A percentile compares a stretch with the other conserved stretches of the same genome.
These are phyloP conservation scores for Catotricha subobsoleta DNA, from an alignment of 2,888 invertebrate genomes.

Conservation along the genomic window DNA sequence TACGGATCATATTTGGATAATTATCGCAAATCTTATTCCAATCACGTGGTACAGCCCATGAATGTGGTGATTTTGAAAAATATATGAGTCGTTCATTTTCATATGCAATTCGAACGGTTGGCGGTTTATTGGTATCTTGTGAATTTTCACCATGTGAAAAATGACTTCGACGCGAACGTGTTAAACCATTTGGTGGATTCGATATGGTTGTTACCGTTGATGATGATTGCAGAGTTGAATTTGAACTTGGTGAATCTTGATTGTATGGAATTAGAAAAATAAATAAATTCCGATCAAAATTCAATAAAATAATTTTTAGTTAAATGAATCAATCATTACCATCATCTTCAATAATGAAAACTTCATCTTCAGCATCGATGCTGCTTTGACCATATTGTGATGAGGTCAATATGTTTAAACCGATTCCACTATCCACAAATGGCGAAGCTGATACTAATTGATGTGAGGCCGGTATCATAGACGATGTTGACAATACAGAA, in stretches of 20 bases:
- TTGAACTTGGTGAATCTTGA: neutral
- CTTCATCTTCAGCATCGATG: constrained; percentile 29
- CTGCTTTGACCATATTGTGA: constrained; percentile 13
- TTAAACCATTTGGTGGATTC: constrained; percentile 20
- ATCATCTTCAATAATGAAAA: constrained; percentile 22
- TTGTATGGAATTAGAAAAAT: neutral
- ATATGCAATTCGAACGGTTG: constrained; percentile 24
- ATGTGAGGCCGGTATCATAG: constrained; percentile 12
- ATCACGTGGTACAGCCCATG: constrained; percentile 25
- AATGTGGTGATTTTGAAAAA: constrained; percentile 28
- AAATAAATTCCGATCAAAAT: neutral
- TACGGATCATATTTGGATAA: constrained; percentile 26
- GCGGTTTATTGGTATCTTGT: constrained; percentile 14
- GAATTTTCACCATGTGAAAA: constrained; percentile 27
- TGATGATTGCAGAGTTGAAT: constrained; percentile 6
- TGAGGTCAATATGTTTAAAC: constrained; percentile 25
- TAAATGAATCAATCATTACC: neutral
- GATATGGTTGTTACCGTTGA: constrained; percentile 7
- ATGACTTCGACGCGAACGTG: constrained; percentile 29
- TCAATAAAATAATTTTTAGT: neutral
- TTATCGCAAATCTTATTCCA: constrained; percentile 26
- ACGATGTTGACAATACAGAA: constrained; percentile 13
- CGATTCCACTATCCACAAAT: constrained; percentile 27
- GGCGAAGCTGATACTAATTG: constrained; percentile 15
- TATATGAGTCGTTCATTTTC: constrained; percentile 26